phyloP scores from a whole-genome alignment of 2,888 invertebrate species.

The Diadegma fenestrale region DNA sequence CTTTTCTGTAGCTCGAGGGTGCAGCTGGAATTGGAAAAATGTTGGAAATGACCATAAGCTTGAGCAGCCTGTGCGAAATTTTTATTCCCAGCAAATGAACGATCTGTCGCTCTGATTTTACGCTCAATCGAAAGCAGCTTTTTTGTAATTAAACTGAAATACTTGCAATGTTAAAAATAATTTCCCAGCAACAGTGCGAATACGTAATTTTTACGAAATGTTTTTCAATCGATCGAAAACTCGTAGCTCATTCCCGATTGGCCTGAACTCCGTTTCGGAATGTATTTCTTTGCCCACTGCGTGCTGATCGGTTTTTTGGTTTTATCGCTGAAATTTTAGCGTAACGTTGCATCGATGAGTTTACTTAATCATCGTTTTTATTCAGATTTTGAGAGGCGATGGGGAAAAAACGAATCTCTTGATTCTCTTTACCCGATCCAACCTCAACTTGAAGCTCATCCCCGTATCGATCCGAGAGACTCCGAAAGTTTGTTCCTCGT shows the following conservation, averaged over 20 bases:
- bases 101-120: too few species aligned
- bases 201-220: too few species aligned
- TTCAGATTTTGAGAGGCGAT: neutral
- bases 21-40: too few species aligned
- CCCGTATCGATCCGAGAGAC: neutral
- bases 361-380: neutral
- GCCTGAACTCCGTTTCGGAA: neutral
- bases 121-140: too few species aligned
- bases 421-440: neutral
- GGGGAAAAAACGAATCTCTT: neutral
- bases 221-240: too few species aligned
- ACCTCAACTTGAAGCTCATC: neutral
- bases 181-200: too few species aligned
- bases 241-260: neutral
- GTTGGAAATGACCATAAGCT: too few species aligned
- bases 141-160: too few species aligned
- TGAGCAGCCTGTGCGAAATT: too few species aligned
- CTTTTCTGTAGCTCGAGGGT: too few species aligned
- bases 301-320: neutral
- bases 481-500: neutral
- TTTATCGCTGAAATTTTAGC: slow-evolving; percentile 32
- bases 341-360: slow-evolving; percentile 1
- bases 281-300: slow-evolving; percentile 1
- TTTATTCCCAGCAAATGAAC: too few species aligned
- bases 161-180: too few species aligned